Percentiles rank a stretch among this genome's conserved stretches.
Conservation (phyloP, 2,113 vertebrate species). For the Balaeniceps rex region DNA sequence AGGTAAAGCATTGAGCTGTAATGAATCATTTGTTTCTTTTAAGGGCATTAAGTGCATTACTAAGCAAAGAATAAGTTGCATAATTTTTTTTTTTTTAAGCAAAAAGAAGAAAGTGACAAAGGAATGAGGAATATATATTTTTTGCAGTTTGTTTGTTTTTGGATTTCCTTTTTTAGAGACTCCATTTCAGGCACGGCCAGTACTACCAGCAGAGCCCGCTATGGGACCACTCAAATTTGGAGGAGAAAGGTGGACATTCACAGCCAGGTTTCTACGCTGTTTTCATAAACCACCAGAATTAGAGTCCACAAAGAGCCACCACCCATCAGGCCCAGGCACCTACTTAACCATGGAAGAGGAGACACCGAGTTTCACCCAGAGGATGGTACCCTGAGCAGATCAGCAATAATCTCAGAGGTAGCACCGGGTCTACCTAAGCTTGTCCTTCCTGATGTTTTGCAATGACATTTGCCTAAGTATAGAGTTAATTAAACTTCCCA, state of each 20-base stretch:
- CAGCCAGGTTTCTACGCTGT: background rate
- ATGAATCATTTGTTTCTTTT: conserved; percentile 72
- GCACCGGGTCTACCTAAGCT: background rate
- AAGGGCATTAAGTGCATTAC: conserved; percentile 53
- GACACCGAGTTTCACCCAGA: background rate
- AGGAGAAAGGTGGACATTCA: conserved; percentile 16
- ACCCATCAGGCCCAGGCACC: background rate
- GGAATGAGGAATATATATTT: background rate
- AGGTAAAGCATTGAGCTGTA: conserved; percentile 43
- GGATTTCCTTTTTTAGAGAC: background rate
- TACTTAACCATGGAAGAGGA: background rate
- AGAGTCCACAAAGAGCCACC: background rate
- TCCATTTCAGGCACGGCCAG: background rate
- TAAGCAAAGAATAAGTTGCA: conserved; percentile 53
- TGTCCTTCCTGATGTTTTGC: background rate
- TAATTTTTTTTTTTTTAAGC: background rate
- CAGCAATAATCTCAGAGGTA: background rate
- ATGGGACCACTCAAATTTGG: conserved; percentile 48
- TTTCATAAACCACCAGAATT: background rate
- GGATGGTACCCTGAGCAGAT: background rate
- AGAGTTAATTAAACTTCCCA: background rate
- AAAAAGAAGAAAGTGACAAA: conserved; percentile 16
- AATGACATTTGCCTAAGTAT: background rate
- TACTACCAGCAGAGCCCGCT: conserved; percentile 51
- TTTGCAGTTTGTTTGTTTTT: background rate